Evolutionary conservation across 2,888 invertebrate species (phyloP), one percentile per base, ranked within the genome.

Genomic region (Calephelis perditalis): DNA sequence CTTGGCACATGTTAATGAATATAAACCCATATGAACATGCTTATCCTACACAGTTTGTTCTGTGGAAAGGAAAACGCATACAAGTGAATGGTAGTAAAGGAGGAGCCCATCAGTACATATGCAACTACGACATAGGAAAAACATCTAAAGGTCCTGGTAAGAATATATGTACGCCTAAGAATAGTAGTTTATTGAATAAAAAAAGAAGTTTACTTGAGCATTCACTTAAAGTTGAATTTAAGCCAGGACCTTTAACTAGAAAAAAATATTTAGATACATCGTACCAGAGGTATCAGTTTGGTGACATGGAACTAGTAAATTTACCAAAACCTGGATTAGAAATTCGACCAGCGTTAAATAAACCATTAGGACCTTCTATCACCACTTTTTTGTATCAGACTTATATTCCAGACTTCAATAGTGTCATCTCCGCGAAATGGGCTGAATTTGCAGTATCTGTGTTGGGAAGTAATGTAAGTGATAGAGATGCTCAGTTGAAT

Each of bases 401-500:
- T 9, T 65, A 66, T 64, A 75, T 84, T 47, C 75, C 82, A 47
- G 72, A 81, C 64, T 72, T 78, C 56, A 76, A 88, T 62, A 88
- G 86, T 10, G 67, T 72, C 1, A 84, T 94, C 65, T 80, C 86
- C 46, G 72, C 77, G 58, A 82, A 89, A 67, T 91, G 92, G 85
- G 91, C 92, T 1, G 85, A 92, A 60, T 92, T 92, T 78, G 91
- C 93, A 36, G 82, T 92, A 58, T 86, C 92, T 12, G 88, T 87
- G 52, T 69, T 93, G 63, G 85, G 84, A 52, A 74, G 71, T 10
- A 63, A 78, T 58, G 71, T 76, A 62, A 70, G 77, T 54, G 71
- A 73, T 8, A 69, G 66, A 15, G 60, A 70, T 43, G 61, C 70
- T 61, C 78, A 81, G 63, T 69, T 73, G 45, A 73, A 73, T 61